Evolutionary conservation across 2,113 vertebrate genomes (phyloP), one percentile per base, ranked within the genome.

Genomic region (Lepidiolamprologus cunningtoni): DNA sequence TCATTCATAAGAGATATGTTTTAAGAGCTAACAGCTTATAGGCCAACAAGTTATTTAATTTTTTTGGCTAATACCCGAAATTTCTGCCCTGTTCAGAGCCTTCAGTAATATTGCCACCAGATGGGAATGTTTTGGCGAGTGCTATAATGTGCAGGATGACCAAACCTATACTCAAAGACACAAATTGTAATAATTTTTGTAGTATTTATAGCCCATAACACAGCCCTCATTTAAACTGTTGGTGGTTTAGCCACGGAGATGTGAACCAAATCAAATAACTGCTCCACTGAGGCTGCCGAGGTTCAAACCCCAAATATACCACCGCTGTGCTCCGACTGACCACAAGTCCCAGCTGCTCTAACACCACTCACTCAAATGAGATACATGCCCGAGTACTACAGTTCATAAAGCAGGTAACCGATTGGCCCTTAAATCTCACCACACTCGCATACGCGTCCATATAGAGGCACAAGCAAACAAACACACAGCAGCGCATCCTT

Each of bases 251-350:
- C 90, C 87, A 28, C 61, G 11, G 71, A 89, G 80, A 82, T 88
- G 89, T 91, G 92, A 91, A 81, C 66, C 81, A 91, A 89, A 71
- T 83, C 61, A 40, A 68, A 84, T 92, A 93, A 95, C 84, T 79
- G 82, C 91, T 80, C 94, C 93, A 4, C 83, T 66, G 93, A 92
- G 92, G 85, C 91, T 17, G 19, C 47, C 4, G n/a, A 92, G 90
- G 91, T 87, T 92, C 86, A 91, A 93, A 93, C 93, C 90, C 91
- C 84, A 92, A 90, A 91, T 53, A 86, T 83, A 90, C 90, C 83
- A 35, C n/a, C 1, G 28, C 47, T 87, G 31, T 35, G n/a, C 83
- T 79, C 82, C 4, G 47, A 82, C 58, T 78, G 78, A 95, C 95
- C 93, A 90, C 95, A 95, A 91, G 50, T 92, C 92, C 93, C 94